Percentiles rank a stretch among this genome's conserved stretches.
These are phyloP conservation scores for Poeciliopsis gracilis DNA, from an alignment of 2,797 vertebrate genomes.

Conservation along the genomic window DNA sequence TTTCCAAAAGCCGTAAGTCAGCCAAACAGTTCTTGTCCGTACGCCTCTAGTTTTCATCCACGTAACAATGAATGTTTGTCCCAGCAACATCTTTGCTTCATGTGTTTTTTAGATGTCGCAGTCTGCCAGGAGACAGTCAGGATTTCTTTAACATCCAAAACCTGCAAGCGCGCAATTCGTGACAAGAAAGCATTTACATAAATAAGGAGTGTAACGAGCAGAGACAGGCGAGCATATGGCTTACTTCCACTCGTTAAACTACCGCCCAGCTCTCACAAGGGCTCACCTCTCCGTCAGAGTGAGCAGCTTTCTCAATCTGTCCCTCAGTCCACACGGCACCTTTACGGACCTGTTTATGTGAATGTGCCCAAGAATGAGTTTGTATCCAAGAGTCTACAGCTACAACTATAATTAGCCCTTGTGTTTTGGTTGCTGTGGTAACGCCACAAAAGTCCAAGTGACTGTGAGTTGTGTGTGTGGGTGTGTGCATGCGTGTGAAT, in stretches of 20 bases:
- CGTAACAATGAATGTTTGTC: background rate
- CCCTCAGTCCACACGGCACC: conserved; percentile 9
- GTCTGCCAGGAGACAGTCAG: background rate
- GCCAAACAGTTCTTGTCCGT: background rate
- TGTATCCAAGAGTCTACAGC: conserved; percentile 56
- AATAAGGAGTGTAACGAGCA: background rate
- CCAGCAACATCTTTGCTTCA: background rate
- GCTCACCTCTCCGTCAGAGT: conserved; percentile 1
- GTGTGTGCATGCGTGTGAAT: conserved; percentile 29
- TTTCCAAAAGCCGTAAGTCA: background rate
- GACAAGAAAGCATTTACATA: background rate
- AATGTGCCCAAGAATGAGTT: conserved; percentile 37
- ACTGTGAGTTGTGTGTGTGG: conserved; percentile 22
- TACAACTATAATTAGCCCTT: conserved; percentile 73
- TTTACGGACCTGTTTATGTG: conserved; percentile 30
- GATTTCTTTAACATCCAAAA: background rate
- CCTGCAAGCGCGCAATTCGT: background rate
- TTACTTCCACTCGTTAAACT: background rate
- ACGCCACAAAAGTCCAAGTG: conserved; percentile 51
- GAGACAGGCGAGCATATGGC: background rate
- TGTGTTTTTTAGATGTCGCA: background rate
- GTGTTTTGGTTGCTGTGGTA: conserved; percentile 74
- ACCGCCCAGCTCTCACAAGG: background rate
- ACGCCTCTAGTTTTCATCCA: background rate
- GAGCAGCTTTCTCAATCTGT: conserved; percentile 25